Conservation (phyloP, 2,888 invertebrate genomes). For the Megalurothrips usitatus region DNA sequence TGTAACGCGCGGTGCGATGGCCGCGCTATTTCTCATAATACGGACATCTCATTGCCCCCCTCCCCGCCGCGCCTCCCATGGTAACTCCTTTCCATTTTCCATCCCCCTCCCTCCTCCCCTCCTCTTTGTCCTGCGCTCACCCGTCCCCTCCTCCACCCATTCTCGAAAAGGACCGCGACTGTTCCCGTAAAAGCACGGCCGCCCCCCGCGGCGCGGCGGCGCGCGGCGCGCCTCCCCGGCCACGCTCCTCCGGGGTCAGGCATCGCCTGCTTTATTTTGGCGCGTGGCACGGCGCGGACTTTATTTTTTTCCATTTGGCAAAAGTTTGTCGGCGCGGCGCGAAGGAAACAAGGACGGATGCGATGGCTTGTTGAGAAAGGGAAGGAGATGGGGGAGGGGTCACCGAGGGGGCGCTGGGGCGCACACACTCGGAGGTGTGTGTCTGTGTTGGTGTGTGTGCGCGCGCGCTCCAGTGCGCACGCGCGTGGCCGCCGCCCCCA, state of each 20-base stretch:
- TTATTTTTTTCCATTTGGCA: constrained; percentile 6
- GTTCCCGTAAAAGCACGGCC: neutral
- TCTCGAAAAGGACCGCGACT: neutral
- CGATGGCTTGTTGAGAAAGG: neutral
- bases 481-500: too few species aligned
- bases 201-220: neutral
- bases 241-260: too few species aligned
- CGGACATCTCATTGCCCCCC: neutral
- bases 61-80: too few species aligned
- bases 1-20: constrained; percentile 8
- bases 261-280: neutral
- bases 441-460: too few species aligned
- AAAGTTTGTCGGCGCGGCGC: neutral
- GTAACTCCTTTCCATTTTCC: too few species aligned
- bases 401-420: neutral
- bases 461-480: too few species aligned
- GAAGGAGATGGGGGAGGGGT: neutral
- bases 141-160: neutral
- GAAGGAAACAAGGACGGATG: neutral
- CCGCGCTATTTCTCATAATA: neutral
- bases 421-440: neutral
- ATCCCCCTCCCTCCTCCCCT: neutral
- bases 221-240: neutral
- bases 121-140: neutral
- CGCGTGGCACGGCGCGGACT: neutral